Evolutionary conservation across 1,140 invertebrate genomes (phyloP).

Genomic region (Drosophila miranda): DNA sequence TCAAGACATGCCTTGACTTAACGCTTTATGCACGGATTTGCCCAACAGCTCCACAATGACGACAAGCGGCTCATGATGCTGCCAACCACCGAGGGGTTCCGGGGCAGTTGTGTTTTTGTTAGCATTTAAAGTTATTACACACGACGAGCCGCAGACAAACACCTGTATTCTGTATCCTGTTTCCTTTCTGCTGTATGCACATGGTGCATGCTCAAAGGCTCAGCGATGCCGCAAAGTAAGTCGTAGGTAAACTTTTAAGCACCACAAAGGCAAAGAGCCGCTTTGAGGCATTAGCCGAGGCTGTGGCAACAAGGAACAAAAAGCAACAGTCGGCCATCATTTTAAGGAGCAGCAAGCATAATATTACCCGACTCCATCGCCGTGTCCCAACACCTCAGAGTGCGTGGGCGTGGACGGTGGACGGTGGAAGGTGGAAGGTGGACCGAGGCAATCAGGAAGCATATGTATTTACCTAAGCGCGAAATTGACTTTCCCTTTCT

Average conservation of each 20-base stretch:
- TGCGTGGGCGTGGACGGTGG: background rate
- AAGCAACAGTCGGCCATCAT: conserved; percentile 24
- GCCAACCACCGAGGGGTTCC: conserved; percentile 28
- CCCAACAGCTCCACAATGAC: conserved; percentile 25
- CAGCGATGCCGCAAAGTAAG: conserved; percentile 22
- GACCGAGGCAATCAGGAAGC: conserved; percentile 6
- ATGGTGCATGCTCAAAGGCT: conserved; percentile 39
- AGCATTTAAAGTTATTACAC: conserved; percentile 72
- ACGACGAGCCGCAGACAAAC: conserved; percentile 23
- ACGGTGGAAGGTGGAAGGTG: too few relatives aligned
- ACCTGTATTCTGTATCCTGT: background rate
- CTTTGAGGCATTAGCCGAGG: conserved; percentile 44
- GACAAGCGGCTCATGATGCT: conserved; percentile 46
- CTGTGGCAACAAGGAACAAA: background rate
- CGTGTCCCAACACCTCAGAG: conserved; percentile 13
- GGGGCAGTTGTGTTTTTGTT: conserved; percentile 41
- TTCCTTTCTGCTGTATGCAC: background rate
- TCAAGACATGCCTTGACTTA: conserved; percentile 55
- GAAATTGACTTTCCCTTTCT: conserved; percentile 52
- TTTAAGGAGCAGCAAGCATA: conserved; percentile 36
- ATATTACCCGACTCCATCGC: conserved; percentile 33
- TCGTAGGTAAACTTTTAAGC: conserved; percentile 54
- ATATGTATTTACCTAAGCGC: conserved; percentile 66
- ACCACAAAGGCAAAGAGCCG: conserved; percentile 45
- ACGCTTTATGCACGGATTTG: conserved; percentile 73